A percentile compares a stretch with the other conserved stretches of the same genome.
Evolutionary conservation across 2,797 vertebrate genomes (phyloP).

Genomic region (Cephalopachus bancanus): DNA sequence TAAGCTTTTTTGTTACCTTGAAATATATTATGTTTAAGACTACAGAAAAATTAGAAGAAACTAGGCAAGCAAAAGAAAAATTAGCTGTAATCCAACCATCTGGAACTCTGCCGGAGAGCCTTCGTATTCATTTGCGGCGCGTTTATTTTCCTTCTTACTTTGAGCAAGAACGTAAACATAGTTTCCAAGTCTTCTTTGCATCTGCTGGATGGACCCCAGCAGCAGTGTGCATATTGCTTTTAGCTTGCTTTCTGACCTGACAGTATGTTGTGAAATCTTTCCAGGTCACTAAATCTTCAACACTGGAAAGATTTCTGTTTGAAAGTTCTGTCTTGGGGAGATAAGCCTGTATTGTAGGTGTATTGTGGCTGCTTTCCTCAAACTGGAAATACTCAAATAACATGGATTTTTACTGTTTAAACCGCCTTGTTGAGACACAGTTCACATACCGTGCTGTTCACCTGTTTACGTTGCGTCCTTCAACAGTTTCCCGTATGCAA

Average conservation of each 20-base stretch:
- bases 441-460: not conserved
- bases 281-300: not conserved
- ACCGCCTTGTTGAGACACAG: not conserved
- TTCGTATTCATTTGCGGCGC: not conserved
- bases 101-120: slow-evolving; percentile 8
- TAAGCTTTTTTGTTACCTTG: not conserved
- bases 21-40: not conserved
- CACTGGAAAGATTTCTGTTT: slow-evolving; percentile 6
- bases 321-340: slow-evolving; percentile 14
- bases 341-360: not conserved
- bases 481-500: not conserved
- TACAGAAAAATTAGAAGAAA: not conserved
- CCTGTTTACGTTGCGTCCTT: not conserved
- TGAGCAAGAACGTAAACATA: not conserved
- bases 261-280: not conserved
- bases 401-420: not conserved
- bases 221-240: not conserved
- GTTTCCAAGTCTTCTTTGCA: not conserved
- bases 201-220: no score
- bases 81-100: not conserved
- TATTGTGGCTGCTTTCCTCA: not conserved
- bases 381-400: not conserved
- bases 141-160: slow-evolving; percentile 39
- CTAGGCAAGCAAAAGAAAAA: not conserved
- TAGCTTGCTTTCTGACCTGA: not conserved